Conservation (phyloP, 2,888 invertebrate species). For the Diachrysia chrysitis region DNA sequence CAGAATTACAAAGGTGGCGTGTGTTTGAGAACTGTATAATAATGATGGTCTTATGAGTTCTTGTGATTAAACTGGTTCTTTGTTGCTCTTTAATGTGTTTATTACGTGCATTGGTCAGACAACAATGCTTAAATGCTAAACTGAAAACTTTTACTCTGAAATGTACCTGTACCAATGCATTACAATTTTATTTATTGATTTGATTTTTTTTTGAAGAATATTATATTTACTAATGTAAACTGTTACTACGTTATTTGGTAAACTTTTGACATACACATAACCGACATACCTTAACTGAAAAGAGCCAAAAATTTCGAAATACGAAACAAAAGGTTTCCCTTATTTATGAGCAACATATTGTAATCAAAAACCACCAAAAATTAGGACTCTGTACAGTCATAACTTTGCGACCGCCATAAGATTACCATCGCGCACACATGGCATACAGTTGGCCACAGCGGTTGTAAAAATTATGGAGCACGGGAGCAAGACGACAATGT, state of each 20-base stretch:
- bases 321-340: not conserved
- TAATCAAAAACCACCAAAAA: constrained; percentile 37
- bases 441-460: constrained; percentile 72
- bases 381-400: constrained; percentile 61
- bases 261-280: not conserved
- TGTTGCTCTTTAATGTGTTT: constrained; percentile 1
- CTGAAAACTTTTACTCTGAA: not conserved
- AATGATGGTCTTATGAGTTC: not conserved
- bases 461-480: constrained; percentile 70
- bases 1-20: not conserved
- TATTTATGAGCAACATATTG: constrained; percentile 10
- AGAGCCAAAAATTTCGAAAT: not conserved
- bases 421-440: constrained; percentile 80
- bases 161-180: not conserved
- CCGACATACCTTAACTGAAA: not conserved
- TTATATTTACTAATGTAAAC: too few relatives aligned
- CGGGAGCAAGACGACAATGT: constrained; percentile 47
- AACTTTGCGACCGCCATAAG: constrained; percentile 71
- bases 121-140: not conserved
- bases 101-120: not conserved
- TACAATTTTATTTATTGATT: not conserved
- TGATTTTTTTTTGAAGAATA: not conserved
- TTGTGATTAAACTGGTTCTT: not conserved
- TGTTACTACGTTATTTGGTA: not conserved
- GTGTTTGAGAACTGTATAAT: not conserved